These are phyloP conservation scores for Crenuchus spilurus DNA, from an alignment of 2,797 vertebrate genomes.

Conservation along the genomic window DNA sequence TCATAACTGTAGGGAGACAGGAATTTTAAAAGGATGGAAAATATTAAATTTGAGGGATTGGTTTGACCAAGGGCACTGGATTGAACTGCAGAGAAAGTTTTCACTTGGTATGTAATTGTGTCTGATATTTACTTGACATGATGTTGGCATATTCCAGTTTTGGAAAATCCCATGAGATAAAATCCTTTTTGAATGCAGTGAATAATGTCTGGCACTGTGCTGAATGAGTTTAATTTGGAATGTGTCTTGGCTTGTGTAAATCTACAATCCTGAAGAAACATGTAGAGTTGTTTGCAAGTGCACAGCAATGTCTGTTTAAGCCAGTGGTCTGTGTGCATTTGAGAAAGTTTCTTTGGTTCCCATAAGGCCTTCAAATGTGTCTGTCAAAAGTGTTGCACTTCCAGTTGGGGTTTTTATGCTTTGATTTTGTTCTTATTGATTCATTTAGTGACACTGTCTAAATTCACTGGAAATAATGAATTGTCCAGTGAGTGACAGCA, in stretches of 20 bases:
- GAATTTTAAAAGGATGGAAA: not conserved
- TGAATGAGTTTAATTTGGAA: not conserved
- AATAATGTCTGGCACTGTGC: not conserved
- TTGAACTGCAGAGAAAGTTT: not conserved
- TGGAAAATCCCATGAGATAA: not conserved
- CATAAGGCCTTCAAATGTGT: too few relatives aligned
- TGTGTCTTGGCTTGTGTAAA: not conserved
- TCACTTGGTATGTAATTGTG: not conserved
- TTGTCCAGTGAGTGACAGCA: not conserved
- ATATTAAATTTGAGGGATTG: too few relatives aligned
- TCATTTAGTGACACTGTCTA: not conserved
- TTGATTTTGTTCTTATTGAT: not conserved
- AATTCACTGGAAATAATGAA: not conserved
- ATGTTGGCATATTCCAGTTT: not conserved
- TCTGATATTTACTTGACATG: not conserved
- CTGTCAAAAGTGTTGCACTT: too few relatives aligned
- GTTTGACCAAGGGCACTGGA: not conserved
- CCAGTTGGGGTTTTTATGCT: not conserved
- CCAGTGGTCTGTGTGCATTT: not conserved
- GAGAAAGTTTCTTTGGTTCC: not conserved
- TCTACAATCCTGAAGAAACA: not conserved
- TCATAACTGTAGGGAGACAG: too few relatives aligned
- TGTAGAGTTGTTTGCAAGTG: not conserved
- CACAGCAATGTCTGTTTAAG: not conserved
- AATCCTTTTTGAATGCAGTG: not conserved